Evolutionary conservation across 2,797 vertebrate species (phyloP), one percentile per base, ranked within the genome.

Genomic region (Ctenochaetus hawaiiensis): DNA sequence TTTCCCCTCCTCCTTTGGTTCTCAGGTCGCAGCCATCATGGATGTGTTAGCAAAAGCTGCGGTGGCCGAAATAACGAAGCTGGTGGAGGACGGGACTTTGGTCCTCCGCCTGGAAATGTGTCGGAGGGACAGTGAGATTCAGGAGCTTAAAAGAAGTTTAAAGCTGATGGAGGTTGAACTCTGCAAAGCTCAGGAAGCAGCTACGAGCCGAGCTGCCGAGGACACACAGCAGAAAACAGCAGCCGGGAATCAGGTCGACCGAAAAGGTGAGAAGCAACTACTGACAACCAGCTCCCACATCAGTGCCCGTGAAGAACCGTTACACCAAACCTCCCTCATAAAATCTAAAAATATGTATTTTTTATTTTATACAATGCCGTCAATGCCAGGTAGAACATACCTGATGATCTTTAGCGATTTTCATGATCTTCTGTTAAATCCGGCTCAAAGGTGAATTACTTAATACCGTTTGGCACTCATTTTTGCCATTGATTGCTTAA

Each of bases 31-130:
- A 0, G 92, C 94, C 73, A 91, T 95, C 74, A 87, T 96, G 93
- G 92, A 95, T 0, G 93, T 90, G 34, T 71, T 96, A 8, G 80
- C 90, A 4, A 94, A 94, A 56, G 93, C 95, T 6, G 94, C 94
- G 0, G 94, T 94, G 17, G 89, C 92, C 5, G 94, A 95, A 80
- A 95, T 96, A 37, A 86, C 91, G 20, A 92, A 93, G 85, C 88
- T 95, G 74, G 80, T 91, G 77, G 90, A 94, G 75, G 92, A 95
- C 11, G 92, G 90, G 23, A 75, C 80, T 0, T 81, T 89, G 49
- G 87, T 90, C 1, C 83, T 95, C 23, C 86, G 90, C 1, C 78
- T 93, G 80, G 92, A 95, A 83, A 85, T 95, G 76, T 67, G 88
- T 45, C 86, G 87, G 44, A 92, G 82, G 58, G 93, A 94, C 60